Evolutionary conservation across 1,140 invertebrate species (phyloP).

Genomic region (Anoplolepis gracilipes): DNA sequence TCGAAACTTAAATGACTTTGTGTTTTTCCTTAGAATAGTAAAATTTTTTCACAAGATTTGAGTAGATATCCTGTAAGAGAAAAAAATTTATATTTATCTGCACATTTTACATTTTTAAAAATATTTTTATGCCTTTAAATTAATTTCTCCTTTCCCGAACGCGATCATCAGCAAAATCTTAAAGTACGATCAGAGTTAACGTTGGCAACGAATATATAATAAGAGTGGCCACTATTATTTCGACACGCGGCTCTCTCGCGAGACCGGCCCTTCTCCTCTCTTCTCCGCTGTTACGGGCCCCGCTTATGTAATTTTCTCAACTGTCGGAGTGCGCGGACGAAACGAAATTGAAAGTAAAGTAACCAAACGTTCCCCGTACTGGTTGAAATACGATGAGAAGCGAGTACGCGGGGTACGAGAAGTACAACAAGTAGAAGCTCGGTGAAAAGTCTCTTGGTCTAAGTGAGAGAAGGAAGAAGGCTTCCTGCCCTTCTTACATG

Average conservation of each 20-base stretch:
- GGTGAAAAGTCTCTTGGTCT: conserved; percentile 64
- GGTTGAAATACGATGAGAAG: conserved; percentile 38
- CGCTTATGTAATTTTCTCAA: conserved; percentile 75
- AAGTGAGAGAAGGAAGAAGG: conserved; percentile 60
- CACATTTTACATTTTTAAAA: not conserved
- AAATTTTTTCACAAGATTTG: not conserved
- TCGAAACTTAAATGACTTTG: too few species aligned
- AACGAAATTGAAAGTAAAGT: conserved; percentile 85
- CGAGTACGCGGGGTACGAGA: too few species aligned
- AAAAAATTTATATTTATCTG: not conserved
- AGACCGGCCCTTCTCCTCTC: conserved; percentile 65
- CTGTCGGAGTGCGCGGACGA: conserved; percentile 77
- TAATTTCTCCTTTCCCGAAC: not conserved
- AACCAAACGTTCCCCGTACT: conserved; percentile 80
- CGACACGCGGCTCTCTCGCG: conserved; percentile 78
- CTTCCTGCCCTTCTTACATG: conserved; percentile 63
- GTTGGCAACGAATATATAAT: conserved; percentile 73
- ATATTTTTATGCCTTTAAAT: not conserved
- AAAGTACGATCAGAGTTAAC: not conserved
- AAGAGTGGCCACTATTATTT: conserved; percentile 83
- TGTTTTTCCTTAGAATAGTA: too few species aligned
- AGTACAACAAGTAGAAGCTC: conserved; percentile 34
- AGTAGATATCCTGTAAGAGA: not conserved
- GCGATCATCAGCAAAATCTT: not conserved
- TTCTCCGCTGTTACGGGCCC: conserved; percentile 39